phyloP scores from a whole-genome alignment of 2,797 vertebrate species.

The Halcyon badia region DNA sequence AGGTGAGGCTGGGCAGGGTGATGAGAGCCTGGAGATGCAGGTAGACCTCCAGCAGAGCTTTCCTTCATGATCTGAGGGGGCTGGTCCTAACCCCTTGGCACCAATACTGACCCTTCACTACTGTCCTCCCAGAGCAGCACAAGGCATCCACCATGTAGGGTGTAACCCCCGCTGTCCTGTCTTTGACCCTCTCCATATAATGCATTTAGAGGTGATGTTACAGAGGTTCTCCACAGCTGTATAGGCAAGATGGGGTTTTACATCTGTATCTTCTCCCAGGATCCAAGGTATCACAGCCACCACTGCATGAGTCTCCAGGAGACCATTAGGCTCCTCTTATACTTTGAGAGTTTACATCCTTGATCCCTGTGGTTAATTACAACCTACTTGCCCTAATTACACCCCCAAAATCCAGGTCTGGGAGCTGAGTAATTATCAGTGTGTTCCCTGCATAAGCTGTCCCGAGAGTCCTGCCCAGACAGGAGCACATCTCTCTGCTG shows the following conservation, averaged over 20 bases:
- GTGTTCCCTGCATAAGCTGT: neutral
- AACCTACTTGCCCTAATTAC: neutral
- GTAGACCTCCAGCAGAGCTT: neutral
- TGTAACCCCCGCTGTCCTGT: neutral
- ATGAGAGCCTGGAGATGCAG: neutral
- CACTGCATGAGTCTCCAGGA: fast-evolving
- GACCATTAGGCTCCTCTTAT: neutral
- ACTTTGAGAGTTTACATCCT: neutral
- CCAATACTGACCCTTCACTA: neutral
- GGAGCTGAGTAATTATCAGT: neutral
- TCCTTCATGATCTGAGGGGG: fast-evolving
- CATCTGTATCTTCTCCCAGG: neutral
- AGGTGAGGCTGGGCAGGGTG: neutral
- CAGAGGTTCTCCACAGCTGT: neutral
- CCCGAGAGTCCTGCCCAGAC: fast-evolving
- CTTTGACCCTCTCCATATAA: neutral
- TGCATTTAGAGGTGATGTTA: neutral
- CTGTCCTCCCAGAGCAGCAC: neutral
- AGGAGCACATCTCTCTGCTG: neutral
- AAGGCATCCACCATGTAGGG: fast-evolving
- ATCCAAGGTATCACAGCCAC: neutral
- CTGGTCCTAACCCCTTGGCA: fast-evolving
- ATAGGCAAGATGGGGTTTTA: neutral
- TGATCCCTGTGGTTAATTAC: neutral
- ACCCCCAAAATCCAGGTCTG: neutral